Base-by-base conservation (phyloP, 1,140 invertebrate species). In the Lepidotrigona ventralis region DNA sequence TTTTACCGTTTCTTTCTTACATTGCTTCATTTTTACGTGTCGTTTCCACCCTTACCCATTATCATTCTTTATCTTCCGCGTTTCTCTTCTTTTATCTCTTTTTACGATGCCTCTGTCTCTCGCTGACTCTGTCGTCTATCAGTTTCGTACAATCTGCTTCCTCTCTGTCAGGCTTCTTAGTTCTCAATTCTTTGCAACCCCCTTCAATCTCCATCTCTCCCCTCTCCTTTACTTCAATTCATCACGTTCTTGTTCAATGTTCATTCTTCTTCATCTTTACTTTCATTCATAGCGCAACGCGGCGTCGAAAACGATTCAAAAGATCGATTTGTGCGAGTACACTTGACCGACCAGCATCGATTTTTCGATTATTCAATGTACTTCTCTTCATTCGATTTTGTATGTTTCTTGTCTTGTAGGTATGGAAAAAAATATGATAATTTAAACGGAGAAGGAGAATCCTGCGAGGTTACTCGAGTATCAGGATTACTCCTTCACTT, bases 271-370 rank as follows among this genome's bases (percentile, higher is more conserved):
- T 33, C 15, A 15, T 6, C 29, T 69, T 69, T 1, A 26, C 53
- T 69, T 82, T 69, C 80, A 82, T 82, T 82, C 80, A 82, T 77
- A 69, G n/a, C 33, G 39, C n/a, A 33, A 2, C 15, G 33, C 53
- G 26, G 17, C 72, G 56, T 29, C 51, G 21, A 33, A 73, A 21
- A 26, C 56, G n/a, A n/a, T 12, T 17, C 21, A 0, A 23, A 15
- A 19, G 11, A n/a, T 74, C 46, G 26, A 26, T 74, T 15, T 46
- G 66, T 17, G 21, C 26, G 51, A 19, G 39, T 46, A 46, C 26
- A 51, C 74, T 82, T 63, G 66, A 54, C 66, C 73, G 3, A 60
- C 26, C 73, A 3, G 54, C 54, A 46, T 78, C 39, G 74, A 60
- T 70, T 70, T 77, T 63, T 70, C 53, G 26, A 17, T 82, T 70